These are phyloP conservation scores for Aleiodes alternator DNA, from an alignment of 2,888 invertebrate species.

Conservation along the genomic window DNA sequence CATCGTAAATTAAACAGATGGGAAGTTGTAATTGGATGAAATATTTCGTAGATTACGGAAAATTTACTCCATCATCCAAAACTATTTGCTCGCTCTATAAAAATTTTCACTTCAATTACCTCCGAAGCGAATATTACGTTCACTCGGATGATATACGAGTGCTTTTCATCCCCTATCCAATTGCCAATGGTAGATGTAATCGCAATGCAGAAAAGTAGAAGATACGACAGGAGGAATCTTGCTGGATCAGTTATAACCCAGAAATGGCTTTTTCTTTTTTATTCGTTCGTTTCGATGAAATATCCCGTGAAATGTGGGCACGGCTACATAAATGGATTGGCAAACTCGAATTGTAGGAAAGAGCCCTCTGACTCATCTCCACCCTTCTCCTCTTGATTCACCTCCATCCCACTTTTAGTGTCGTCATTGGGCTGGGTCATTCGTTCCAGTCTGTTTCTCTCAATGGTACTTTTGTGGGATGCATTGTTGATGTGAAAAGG, in stretches of 20 bases:
- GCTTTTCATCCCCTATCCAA: background rate
- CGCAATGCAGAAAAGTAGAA: background rate
- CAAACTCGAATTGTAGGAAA: conserved; percentile 53
- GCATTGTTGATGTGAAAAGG: conserved; percentile 34
- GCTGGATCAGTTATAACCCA: conserved; percentile 4
- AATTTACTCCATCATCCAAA: no score
- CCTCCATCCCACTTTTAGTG: background rate
- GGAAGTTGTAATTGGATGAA: no score
- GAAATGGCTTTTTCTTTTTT: conserved; percentile 5
- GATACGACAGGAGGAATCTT: background rate
- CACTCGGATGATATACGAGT: no score
- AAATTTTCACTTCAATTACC: no score
- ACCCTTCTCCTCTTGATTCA: conserved; percentile 9
- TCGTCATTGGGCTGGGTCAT: conserved; percentile 37
- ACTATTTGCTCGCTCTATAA: no score
- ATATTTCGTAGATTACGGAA: no score
- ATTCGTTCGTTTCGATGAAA: conserved; percentile 57
- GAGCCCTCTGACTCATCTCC: conserved; percentile 62
- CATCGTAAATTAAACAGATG: no score
- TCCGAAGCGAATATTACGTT: no score
- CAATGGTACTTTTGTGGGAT: conserved; percentile 39
- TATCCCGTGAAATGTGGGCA: conserved; percentile 62
- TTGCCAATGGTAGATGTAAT: background rate
- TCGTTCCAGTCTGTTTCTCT: conserved; percentile 54
- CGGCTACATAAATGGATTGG: conserved; percentile 65